Conservation (phyloP, 2,888 invertebrate genomes). For the Ornithoptera priamus region DNA sequence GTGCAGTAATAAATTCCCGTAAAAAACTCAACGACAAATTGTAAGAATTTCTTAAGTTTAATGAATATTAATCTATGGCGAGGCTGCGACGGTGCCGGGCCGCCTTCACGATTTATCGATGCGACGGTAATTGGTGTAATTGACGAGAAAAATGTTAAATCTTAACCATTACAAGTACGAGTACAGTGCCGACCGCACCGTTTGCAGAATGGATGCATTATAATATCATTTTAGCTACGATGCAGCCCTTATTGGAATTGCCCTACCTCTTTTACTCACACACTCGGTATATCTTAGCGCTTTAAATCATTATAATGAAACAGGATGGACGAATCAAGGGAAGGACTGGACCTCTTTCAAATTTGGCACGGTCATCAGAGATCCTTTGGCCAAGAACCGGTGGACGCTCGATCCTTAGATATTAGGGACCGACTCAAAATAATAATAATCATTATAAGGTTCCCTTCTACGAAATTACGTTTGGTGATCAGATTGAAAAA, state of each 20-base stretch:
- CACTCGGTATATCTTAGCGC: no score
- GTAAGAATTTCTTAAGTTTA: constrained; percentile 49
- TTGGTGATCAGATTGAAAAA: no score
- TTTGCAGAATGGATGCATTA: constrained; percentile 14
- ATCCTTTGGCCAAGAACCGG: no score
- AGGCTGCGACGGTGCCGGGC: constrained; percentile 20
- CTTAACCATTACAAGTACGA: constrained; percentile 5
- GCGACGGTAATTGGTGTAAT: constrained; percentile 34
- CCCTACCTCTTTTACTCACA: no score
- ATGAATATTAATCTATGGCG: constrained; percentile 50
- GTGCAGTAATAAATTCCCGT: constrained; percentile 51
- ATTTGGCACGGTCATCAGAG: no score
- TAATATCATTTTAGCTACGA: constrained; percentile 8
- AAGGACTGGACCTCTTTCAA: no score
- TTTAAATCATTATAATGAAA: no score
- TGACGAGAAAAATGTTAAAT: constrained; percentile 33
- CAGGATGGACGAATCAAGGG: no score
- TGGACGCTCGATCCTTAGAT: no score
- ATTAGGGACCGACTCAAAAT: no score
- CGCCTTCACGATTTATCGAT: constrained; percentile 28
- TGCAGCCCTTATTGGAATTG: neutral
- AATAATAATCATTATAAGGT: no score
- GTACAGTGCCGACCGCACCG: constrained; percentile 1
- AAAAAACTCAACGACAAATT: constrained; percentile 58
- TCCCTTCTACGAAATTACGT: no score